Conservation (phyloP, 2,797 vertebrate species). For the Chelidonichthys spinosus region DNA sequence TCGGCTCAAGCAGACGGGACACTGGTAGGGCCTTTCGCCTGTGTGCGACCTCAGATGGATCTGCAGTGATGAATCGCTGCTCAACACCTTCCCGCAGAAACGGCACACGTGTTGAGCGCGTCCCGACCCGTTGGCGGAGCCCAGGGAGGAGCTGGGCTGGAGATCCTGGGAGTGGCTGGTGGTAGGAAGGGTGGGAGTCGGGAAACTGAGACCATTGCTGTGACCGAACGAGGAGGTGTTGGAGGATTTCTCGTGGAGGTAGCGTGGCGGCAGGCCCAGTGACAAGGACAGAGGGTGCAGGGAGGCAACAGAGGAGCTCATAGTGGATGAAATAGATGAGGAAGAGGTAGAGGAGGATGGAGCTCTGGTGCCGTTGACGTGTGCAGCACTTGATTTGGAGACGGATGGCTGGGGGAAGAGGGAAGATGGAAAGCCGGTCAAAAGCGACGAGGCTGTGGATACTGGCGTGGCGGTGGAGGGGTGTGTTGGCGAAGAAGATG, state of each 20-base stretch:
- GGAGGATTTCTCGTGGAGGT: conserved; percentile 85
- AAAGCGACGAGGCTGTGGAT: conserved; percentile 69
- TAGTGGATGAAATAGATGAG: conserved; percentile 67
- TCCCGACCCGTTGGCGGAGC: conserved; percentile 66
- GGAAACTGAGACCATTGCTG: conserved; percentile 74
- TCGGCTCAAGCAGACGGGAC: conserved; percentile 93
- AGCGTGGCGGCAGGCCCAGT: conserved; percentile 82
- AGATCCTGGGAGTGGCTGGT: conserved; percentile 80
- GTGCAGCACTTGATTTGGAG: conserved; percentile 76
- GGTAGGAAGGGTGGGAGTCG: conserved; percentile 73
- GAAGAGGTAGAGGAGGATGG: conserved; percentile 72
- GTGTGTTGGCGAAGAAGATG: conserved; percentile 80
- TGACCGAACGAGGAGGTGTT: conserved; percentile 79
- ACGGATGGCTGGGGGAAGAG: conserved; percentile 73
- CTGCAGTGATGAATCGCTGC: conserved; percentile 94
- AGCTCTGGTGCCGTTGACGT: conserved; percentile 68
- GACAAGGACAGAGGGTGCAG: conserved; percentile 81
- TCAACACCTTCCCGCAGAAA: conserved; percentile 93
- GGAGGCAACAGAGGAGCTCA: conserved; percentile 79
- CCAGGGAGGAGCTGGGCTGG: conserved; percentile 74
- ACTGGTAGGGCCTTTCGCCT: conserved; percentile 94
- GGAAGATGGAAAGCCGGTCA: conserved; percentile 77
- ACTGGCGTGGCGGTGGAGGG: conserved; percentile 73
- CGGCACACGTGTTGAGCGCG: conserved; percentile 89
- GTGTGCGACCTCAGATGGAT: conserved; percentile 95